A percentile compares a stretch with the other conserved stretches of the same genome.
Conservation (phyloP, 2,797 vertebrate genomes). For the Eurystomus glaucurus region DNA sequence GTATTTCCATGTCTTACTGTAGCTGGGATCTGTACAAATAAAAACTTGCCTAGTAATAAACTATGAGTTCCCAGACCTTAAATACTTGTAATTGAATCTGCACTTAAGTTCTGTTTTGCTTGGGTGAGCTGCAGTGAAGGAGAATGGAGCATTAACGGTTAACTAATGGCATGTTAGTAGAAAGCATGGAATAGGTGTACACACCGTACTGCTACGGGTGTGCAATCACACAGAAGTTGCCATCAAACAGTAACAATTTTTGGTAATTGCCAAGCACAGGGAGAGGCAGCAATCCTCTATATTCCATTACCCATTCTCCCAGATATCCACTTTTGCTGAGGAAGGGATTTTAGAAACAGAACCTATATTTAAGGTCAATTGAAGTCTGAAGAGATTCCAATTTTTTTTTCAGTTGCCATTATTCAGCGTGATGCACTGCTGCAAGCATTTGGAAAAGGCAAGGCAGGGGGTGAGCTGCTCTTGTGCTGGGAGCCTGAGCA, state of each 20-base stretch:
- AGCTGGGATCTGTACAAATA: neutral
- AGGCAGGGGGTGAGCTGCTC: neutral
- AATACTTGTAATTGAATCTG: neutral
- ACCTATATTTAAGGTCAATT: slow-evolving; percentile 47
- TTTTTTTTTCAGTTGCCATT: neutral
- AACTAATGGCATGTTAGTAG: neutral
- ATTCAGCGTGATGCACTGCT: neutral
- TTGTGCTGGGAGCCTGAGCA: neutral
- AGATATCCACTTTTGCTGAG: slow-evolving; percentile 54
- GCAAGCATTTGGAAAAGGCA: neutral
- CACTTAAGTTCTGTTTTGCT: neutral
- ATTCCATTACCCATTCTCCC: slow-evolving; percentile 42
- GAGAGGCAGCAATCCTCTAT: neutral
- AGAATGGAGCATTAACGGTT: neutral
- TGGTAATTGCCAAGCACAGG: slow-evolving; percentile 45
- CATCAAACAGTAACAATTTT: slow-evolving; percentile 59
- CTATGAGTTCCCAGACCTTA: neutral
- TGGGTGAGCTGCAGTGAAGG: neutral
- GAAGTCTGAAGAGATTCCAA: neutral
- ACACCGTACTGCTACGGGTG: neutral
- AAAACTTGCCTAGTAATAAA: neutral
- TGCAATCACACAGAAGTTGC: slow-evolving; percentile 2
- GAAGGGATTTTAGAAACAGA: slow-evolving; percentile 60
- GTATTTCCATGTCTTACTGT: neutral
- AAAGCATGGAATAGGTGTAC: neutral